Percentiles rank a stretch among this genome's conserved stretches.
Conservation (phyloP, 1,140 invertebrate species). For the Epicauta chinensis region DNA sequence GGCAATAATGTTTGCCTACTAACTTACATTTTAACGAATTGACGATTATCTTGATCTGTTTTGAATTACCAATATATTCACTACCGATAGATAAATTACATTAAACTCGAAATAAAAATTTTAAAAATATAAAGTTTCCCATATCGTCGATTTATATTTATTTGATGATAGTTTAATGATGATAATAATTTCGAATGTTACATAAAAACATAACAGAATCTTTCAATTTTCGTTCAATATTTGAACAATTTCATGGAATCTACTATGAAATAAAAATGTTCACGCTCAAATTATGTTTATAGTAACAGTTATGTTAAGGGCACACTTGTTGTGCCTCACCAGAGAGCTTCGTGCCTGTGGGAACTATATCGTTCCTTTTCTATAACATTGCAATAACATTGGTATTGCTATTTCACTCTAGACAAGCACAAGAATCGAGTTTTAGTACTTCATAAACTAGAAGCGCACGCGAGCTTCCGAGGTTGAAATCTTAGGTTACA, state of each 20-base stretch:
- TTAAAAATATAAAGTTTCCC: no score
- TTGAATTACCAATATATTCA: background rate
- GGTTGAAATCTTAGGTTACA: conserved; percentile 41
- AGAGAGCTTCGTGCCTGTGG: conserved; percentile 17
- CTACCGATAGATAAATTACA: background rate
- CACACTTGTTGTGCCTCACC: conserved; percentile 41
- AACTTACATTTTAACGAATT: conserved; percentile 13
- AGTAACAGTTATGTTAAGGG: conserved; percentile 43
- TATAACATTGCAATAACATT: background rate
- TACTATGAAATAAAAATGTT: conserved; percentile 39
- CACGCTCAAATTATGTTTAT: conserved; percentile 42
- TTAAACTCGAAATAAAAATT: no score
- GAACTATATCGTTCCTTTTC: conserved; percentile 12
- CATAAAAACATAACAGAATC: conserved; percentile 2
- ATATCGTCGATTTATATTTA: no score
- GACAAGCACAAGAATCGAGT: conserved; percentile 32
- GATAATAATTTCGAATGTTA: background rate
- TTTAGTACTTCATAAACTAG: conserved; percentile 44
- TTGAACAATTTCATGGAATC: conserved; percentile 23
- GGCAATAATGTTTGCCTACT: conserved; percentile 21
- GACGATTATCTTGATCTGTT: background rate
- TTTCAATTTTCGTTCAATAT: conserved; percentile 28
- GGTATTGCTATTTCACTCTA: conserved; percentile 7
- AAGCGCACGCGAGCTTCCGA: conserved; percentile 40
- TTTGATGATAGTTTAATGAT: background rate